Evolutionary conservation across 2,888 invertebrate genomes (phyloP), one percentile per base, ranked within the genome.

Genomic region (Linnaemya tessellans): DNA sequence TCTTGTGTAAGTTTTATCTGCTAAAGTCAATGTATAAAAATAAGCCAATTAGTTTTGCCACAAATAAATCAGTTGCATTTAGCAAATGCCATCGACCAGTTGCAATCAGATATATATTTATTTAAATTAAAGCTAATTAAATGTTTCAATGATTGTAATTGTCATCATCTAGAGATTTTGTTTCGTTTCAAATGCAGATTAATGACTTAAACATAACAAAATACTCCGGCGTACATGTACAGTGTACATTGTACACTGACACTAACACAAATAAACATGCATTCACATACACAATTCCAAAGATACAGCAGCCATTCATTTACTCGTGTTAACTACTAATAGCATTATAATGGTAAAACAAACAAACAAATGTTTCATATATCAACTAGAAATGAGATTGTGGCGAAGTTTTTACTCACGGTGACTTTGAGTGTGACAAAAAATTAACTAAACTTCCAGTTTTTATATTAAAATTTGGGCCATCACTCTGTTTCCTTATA

Each of bases 101-200:
- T 71, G 22, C 46, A 73, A 51, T 38, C 49, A 73, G 79, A 75
- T 80, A 79, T 51, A 18, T 60, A 35, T 60, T 30, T 82, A 22
- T 86, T 86, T 87, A 89, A 90, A 89, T 89, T 88, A 88, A 89
- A 88, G 87, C 77, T 67, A 85, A 78, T 84, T 81, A 75, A 86
- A 84, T 51, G 65, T 73, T 73, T 68, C 65, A 73, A 85, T 79
- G 83, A 84, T 78, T 81, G 81, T 87, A 87, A 77, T 71, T 71
- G 43, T 54, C 58, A 43, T 67, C 51, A 71, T 51, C 20, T 35
- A 77, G 70, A 38, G 35, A 38, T 58, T 70, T 77, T 73, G 22
- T 73, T 78, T 74, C 68, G 78, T 49, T 77, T 41, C 60, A 41
- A 68, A 68, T 51, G 30, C 49, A 60, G 49, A 75, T 65, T 54